Base-by-base conservation (phyloP, 1,140 invertebrate genomes). In the Calliopsis andreniformis region DNA sequence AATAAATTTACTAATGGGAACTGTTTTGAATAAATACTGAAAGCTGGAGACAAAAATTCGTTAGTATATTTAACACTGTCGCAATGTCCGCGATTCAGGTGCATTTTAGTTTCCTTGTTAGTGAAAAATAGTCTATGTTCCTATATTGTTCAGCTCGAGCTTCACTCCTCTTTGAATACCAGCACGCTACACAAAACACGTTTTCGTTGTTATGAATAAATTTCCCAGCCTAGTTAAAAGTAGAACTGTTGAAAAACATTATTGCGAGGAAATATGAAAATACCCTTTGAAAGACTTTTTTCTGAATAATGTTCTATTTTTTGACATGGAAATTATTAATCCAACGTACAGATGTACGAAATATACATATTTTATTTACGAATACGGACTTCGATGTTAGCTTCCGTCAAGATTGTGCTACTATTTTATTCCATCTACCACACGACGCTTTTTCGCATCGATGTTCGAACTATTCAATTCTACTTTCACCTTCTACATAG, bases 121-220 rank as follows among this genome's bases (percentile, higher is more conserved):
- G n/a, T n/a, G n/a, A n/a, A n/a, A n/a, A n/a, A 16, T 28, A n/a
- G 14, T 4, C 28, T 45, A 47, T 45, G 45, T 64, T 28, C 35
- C 3, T 5, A 10, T 39, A 10, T 39, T 39, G n/a, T 39, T 39
- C 35, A 10, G 35, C 35, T 5, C 10, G 35, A 5, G 35, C 10
- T 39, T 39, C 35, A 10, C 3, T 39, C 35, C 28, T 30, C 63
- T 35, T 51, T 35, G 45, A 25, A 66, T 51, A 66, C 45, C 4
- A 39, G 35, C 35, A 64, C 25, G 42, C 12, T 32, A 20, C 30
- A 18, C 10, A 43, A 28, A 67, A 67, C 49, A 35, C 8, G 64
- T 53, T 67, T 67, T n/a, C 64, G n/a, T 20, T 32, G 64, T 67
- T 67, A 67, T 67, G 64, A 67, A 67, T 67, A 67, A 67, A 67